Percentiles rank a stretch among this genome's conserved stretches.
phyloP scores from a whole-genome alignment of 1,140 invertebrate species.

The Oncopeltus fasciatus region DNA sequence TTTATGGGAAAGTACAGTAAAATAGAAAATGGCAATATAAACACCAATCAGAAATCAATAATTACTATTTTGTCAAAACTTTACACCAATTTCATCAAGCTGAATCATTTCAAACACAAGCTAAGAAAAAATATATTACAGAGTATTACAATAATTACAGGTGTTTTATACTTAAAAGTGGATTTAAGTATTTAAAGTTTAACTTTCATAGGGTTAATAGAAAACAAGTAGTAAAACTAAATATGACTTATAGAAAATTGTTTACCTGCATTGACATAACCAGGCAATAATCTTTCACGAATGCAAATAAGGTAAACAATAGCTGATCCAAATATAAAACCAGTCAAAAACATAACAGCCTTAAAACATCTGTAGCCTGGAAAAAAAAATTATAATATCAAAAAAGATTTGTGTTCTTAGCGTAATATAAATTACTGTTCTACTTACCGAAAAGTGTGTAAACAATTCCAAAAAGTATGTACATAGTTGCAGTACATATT shows the following conservation, averaged over 20 bases:
- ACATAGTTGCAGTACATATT: constrained; percentile 21
- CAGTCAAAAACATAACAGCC: constrained; percentile 77
- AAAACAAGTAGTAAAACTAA: too few species aligned
- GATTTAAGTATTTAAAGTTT: too few species aligned
- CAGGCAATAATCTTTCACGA: constrained; percentile 51
- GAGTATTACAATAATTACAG: too few species aligned
- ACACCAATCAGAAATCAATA: too few species aligned
- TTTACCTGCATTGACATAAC: constrained; percentile 53
- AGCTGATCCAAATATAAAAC: constrained; percentile 68
- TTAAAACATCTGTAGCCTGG: constrained; percentile 78
- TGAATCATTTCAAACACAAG: too few species aligned
- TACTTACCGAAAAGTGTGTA: constrained; percentile 42
- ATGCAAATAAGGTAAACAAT: constrained; percentile 64
- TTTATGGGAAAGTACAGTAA: too few species aligned
- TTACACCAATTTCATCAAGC: too few species aligned
- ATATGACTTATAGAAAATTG: constrained; percentile 13
- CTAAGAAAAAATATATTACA: too few species aligned
- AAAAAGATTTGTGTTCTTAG: background rate
- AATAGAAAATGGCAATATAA: too few species aligned
- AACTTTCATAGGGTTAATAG: too few species aligned
- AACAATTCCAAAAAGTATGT: constrained; percentile 38
- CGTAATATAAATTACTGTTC: background rate
- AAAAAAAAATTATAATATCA: constrained; percentile 27
- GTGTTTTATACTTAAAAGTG: too few species aligned
- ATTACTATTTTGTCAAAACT: too few species aligned